Evolutionary conservation across 2,113 vertebrate genomes (phyloP).

Genomic region (Sturnus vulgaris): DNA sequence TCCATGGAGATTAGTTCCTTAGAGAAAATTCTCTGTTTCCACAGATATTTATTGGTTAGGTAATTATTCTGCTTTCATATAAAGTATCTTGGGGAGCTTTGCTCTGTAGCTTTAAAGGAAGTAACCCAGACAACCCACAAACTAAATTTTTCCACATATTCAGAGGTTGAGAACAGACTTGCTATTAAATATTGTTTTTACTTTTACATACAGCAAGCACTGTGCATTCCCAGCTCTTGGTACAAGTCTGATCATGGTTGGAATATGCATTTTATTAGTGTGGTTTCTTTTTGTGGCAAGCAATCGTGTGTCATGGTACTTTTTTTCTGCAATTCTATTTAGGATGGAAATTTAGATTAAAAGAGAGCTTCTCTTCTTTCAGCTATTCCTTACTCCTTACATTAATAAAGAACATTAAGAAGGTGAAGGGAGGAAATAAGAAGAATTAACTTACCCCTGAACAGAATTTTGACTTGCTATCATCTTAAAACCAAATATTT

Average conservation of each 20-base stretch:
- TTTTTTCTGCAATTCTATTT: not conserved
- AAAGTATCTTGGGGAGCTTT: not conserved
- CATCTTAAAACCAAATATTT: not conserved
- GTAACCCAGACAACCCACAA: constrained; percentile 49
- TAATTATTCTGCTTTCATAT: not conserved
- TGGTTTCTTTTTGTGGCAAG: not conserved
- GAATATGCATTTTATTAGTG: constrained; percentile 36
- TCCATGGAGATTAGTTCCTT: not conserved
- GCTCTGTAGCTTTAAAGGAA: constrained; percentile 43
- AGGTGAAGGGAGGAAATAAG: not conserved
- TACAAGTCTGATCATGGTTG: not conserved
- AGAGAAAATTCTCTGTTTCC: not conserved
- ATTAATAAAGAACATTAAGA: not conserved
- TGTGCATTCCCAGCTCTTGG: constrained; percentile 4
- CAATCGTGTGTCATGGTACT: not conserved
- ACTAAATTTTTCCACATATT: constrained; percentile 44
- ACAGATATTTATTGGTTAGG: not conserved
- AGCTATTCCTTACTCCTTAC: not conserved
- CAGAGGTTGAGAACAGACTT: not conserved
- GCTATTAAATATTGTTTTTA: constrained; percentile 43
- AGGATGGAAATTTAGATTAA: not conserved
- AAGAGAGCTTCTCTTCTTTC: not conserved
- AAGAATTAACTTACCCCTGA: not conserved
- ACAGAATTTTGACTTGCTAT: not conserved
- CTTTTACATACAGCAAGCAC: constrained; percentile 53